These are phyloP conservation scores for Nomada flava DNA, from an alignment of 2,888 invertebrate species.

Conservation along the genomic window DNA sequence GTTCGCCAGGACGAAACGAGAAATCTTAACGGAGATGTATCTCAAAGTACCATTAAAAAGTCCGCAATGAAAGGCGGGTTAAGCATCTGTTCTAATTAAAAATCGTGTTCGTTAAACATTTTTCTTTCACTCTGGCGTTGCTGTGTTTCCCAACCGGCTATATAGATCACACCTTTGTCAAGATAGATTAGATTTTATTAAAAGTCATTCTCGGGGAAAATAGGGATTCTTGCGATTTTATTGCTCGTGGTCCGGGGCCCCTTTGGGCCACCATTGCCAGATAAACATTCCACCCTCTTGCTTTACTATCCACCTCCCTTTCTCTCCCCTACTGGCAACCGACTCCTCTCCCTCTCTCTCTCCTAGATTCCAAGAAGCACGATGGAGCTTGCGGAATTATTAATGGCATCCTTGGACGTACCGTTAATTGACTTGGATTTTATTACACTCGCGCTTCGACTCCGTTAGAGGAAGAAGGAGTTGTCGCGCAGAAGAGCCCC, in stretches of 20 bases:
- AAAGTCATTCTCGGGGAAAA: constrained; percentile 18
- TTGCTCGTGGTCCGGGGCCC: constrained; percentile 29
- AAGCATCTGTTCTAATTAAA: neutral
- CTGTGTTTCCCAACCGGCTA: neutral
- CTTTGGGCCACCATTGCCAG: constrained; percentile 51
- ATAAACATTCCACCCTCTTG: constrained; percentile 45
- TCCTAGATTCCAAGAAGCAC: constrained; percentile 58
- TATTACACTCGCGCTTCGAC: constrained; percentile 75
- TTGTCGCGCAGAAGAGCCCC: constrained; percentile 61
- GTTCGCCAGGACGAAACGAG: neutral
- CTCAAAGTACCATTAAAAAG: too few species aligned
- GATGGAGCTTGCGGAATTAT: constrained; percentile 74
- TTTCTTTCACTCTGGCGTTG: neutral
- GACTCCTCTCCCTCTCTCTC: constrained; percentile 2
- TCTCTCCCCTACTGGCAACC: constrained; percentile 18
- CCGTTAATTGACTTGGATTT: constrained; percentile 81
- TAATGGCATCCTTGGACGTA: constrained; percentile 77
- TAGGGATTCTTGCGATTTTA: constrained; percentile 32
- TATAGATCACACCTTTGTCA: neutral
- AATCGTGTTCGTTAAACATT: neutral
- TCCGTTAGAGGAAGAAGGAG: constrained; percentile 61
- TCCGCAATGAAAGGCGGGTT: neutral
- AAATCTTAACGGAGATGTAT: neutral
- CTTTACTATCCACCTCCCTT: constrained; percentile 30
- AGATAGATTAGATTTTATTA: constrained; percentile 9